These are phyloP conservation scores for Falco rusticolus DNA, from an alignment of 2,797 vertebrate species.

Conservation along the genomic window DNA sequence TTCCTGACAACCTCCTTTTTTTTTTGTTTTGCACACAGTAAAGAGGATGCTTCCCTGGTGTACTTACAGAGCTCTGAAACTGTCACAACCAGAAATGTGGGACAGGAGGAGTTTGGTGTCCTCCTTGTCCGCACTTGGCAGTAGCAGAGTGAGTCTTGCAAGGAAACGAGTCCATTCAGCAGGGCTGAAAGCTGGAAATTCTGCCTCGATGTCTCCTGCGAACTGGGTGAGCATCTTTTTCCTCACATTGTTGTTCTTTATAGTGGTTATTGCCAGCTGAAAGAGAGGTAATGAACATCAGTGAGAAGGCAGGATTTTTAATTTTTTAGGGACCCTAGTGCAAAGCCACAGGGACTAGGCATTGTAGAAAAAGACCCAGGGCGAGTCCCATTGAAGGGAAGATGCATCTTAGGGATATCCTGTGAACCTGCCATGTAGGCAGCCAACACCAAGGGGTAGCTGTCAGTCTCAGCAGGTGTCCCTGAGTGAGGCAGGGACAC, in stretches of 20 bases:
- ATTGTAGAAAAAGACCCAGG: not conserved
- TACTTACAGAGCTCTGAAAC: slow-evolving; percentile 49
- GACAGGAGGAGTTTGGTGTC: not conserved
- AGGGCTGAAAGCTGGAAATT: not conserved
- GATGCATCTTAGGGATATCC: not conserved
- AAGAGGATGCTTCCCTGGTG: not conserved
- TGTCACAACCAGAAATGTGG: not conserved
- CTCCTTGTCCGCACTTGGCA: not conserved
- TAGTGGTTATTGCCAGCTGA: not conserved
- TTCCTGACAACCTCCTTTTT: not conserved
- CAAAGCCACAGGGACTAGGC: too few relatives aligned
- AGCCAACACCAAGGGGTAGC: not conserved
- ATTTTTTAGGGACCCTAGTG: too few relatives aligned
- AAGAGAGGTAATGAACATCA: not conserved
- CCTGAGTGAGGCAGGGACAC: not conserved
- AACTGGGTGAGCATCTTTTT: slow-evolving; percentile 12
- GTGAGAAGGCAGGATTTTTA: too few relatives aligned
- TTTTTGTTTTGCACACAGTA: not conserved
- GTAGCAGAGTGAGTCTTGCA: not conserved
- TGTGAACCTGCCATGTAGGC: not conserved
- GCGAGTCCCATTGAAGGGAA: not conserved
- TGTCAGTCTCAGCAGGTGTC: not conserved
- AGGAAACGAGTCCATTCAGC: slow-evolving; percentile 11
- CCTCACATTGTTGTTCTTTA: not conserved
- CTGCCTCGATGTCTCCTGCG: not conserved